These are phyloP conservation scores for Caenorhabditis sinica DNA, from an alignment of 2,888 invertebrate genomes.

Conservation along the genomic window DNA sequence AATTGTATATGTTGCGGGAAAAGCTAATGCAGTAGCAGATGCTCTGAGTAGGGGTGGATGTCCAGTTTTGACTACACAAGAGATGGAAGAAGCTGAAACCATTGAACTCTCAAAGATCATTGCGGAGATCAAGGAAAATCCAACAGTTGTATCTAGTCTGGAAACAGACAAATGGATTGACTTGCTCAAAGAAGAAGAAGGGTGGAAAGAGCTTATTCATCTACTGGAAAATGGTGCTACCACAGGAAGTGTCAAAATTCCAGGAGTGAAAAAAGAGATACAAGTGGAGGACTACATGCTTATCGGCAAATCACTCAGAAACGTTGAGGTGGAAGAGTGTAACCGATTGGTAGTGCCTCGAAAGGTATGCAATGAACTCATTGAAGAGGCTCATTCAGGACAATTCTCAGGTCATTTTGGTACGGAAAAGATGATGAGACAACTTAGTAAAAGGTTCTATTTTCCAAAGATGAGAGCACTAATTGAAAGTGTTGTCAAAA, in stretches of 20 bases:
- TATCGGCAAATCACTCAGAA: neutral
- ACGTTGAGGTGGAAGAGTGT: too few relatives aligned
- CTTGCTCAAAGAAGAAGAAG: neutral
- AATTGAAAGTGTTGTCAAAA: conserved; percentile 38
- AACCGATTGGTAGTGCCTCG: conserved; percentile 64
- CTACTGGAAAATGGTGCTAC: conserved; percentile 1
- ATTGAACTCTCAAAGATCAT: too few relatives aligned
- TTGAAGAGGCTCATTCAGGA: conserved; percentile 49
- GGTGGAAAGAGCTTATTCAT: conserved; percentile 8
- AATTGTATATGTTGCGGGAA: neutral
- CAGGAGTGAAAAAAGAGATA: conserved; percentile 15
- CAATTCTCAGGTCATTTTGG: conserved; percentile 10
- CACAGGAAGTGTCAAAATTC: neutral
- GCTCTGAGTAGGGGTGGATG: neutral
- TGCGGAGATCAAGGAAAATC: too few relatives aligned
- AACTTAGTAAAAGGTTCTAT: conserved; percentile 30
- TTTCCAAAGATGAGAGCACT: conserved; percentile 56
- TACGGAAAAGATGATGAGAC: conserved; percentile 4
- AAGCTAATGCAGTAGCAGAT: neutral
- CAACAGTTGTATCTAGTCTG: too few relatives aligned
- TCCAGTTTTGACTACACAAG: neutral
- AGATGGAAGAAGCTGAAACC: too few relatives aligned
- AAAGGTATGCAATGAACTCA: conserved; percentile 22
- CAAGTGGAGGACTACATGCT: neutral
- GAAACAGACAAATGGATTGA: too few relatives aligned